Percentiles rank a stretch among this genome's conserved stretches.
Conservation (phyloP, 2,888 invertebrate genomes). For the Alloplasta piceator region DNA sequence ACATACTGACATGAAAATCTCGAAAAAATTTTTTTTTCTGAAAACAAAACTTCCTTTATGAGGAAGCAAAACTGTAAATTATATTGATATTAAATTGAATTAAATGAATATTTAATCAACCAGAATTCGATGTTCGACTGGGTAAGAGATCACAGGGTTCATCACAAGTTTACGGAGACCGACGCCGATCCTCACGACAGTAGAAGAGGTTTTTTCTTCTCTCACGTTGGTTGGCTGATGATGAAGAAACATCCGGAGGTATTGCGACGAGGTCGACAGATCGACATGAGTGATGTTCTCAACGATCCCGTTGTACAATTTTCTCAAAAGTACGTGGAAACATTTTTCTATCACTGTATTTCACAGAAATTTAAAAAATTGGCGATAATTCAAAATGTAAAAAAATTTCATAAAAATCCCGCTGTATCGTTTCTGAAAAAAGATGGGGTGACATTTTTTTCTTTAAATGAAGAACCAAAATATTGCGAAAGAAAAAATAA, state of each 20-base stretch:
- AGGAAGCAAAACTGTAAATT: too few species aligned
- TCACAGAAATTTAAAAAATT: slow-evolving; percentile 84
- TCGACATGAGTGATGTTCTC: slow-evolving; percentile 93
- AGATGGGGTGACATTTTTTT: neutral
- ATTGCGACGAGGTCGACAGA: slow-evolving; percentile 91
- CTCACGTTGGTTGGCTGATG: slow-evolving; percentile 97
- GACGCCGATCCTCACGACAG: slow-evolving; percentile 97
- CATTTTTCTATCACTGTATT: neutral
- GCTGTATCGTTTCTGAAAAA: too few species aligned
- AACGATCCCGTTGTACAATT: slow-evolving; percentile 92
- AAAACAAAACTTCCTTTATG: too few species aligned
- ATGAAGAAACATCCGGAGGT: slow-evolving; percentile 96
- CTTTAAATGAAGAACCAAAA: neutral
- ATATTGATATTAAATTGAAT: too few species aligned
- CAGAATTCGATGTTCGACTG: slow-evolving; percentile 91
- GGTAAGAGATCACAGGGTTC: slow-evolving; percentile 91
- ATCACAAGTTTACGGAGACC: slow-evolving; percentile 97
- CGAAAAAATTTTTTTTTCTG: too few species aligned
- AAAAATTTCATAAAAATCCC: too few species aligned
- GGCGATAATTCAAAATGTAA: too few species aligned
- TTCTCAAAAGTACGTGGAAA: slow-evolving; percentile 91
- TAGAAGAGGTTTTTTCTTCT: slow-evolving; percentile 96
- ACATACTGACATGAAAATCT: too few species aligned
- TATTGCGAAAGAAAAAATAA: neutral
- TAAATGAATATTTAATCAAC: too few species aligned